Evolutionary conservation across 2,797 vertebrate species (phyloP).

Genomic region (Gallirallus australis): DNA sequence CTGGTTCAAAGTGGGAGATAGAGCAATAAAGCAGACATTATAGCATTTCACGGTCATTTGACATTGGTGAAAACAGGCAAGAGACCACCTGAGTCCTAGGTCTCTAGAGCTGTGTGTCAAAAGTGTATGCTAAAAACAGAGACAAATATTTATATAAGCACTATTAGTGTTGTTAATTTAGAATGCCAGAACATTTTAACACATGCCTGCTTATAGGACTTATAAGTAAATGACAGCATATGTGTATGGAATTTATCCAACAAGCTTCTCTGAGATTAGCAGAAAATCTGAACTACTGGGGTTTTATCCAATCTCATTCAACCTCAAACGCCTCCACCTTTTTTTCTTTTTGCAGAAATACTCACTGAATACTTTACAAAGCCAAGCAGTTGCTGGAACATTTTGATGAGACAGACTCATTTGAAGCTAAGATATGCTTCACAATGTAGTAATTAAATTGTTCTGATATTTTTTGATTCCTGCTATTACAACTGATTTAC

Average conservation of each 20-base stretch:
- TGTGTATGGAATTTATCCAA: background rate
- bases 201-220: background rate
- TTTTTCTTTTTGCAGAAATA: background rate
- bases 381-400: background rate
- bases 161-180: background rate
- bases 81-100: background rate
- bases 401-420: background rate
- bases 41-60: background rate
- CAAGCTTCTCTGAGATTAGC: background rate
- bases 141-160: background rate
- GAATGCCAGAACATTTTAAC: background rate
- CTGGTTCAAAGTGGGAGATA: background rate
- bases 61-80: background rate
- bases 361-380: background rate
- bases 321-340: background rate
- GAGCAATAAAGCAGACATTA: background rate
- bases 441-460: background rate
- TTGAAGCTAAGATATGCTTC: background rate
- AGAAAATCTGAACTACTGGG: background rate
- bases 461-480: conserved; percentile 2
- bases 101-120: background rate
- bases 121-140: background rate
- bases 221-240: background rate
- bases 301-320: background rate
- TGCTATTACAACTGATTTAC: background rate